Percentiles rank a stretch among this genome's conserved stretches.
These are phyloP conservation scores for Dendropsophus ebraccatus DNA, from an alignment of 2,113 vertebrate genomes.

Conservation along the genomic window DNA sequence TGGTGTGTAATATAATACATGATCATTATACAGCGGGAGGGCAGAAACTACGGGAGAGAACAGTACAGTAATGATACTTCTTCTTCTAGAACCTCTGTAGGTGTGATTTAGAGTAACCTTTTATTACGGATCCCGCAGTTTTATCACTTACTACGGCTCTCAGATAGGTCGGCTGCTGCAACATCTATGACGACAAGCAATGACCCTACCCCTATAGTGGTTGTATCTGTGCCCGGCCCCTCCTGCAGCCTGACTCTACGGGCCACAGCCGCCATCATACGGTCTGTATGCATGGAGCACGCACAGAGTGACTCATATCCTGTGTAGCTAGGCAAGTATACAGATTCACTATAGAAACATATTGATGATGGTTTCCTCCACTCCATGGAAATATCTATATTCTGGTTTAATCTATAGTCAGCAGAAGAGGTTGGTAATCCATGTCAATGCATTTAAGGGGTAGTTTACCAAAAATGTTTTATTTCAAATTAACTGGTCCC, in stretches of 20 bases:
- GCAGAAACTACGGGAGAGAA: background rate
- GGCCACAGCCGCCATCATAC: background rate
- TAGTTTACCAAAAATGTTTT: too few species aligned
- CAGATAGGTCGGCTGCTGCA: background rate
- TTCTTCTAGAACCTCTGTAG: background rate
- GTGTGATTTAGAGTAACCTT: background rate
- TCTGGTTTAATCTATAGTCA: background rate
- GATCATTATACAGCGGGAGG: background rate
- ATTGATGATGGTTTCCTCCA: background rate
- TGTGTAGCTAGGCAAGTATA: background rate
- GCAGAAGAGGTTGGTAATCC: background rate
- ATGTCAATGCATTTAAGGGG: background rate
- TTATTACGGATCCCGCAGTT: background rate
- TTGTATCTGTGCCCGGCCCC: too few species aligned
- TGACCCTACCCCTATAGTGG: background rate
- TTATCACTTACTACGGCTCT: background rate
- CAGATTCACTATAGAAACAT: background rate
- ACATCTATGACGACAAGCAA: background rate
- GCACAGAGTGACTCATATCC: background rate
- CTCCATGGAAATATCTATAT: background rate
- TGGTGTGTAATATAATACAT: background rate
- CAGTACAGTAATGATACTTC: background rate
- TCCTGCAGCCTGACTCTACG: background rate
- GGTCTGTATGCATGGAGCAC: background rate
- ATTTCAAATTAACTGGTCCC: too few species aligned